phyloP scores from a whole-genome alignment of 2,797 vertebrate genomes.

The Poecilia velifera region DNA sequence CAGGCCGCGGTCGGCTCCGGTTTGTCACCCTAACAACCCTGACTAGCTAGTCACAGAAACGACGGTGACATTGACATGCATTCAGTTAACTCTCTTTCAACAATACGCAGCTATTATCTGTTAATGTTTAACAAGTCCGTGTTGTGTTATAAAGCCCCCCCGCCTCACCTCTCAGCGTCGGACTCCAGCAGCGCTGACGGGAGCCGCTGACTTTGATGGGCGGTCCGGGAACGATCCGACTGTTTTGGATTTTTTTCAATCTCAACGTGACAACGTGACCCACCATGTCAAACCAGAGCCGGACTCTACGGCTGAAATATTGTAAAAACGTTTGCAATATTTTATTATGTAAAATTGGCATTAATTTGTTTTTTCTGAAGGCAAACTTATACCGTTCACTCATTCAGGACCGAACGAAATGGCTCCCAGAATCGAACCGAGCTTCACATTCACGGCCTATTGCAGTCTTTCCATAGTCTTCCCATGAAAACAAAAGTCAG shows the following conservation, averaged over 20 bases:
- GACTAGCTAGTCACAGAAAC: conserved; percentile 33
- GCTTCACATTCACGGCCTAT: conserved; percentile 21
- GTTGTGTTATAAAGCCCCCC: background rate
- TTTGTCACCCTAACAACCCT: conserved; percentile 41
- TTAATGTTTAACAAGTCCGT: background rate
- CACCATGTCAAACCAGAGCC: background rate
- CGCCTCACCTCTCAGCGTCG: conserved; percentile 66
- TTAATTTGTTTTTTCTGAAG: too few species aligned
- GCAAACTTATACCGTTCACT: background rate
- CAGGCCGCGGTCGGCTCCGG: conserved; percentile 62
- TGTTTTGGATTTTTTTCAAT: background rate
- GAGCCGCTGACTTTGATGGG: conserved; percentile 38
- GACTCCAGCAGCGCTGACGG: conserved; percentile 54
- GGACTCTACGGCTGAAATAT: too few species aligned
- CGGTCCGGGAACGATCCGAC: conserved; percentile 4
- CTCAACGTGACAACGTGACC: background rate
- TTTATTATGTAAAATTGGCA: background rate
- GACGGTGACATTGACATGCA: conserved; percentile 1
- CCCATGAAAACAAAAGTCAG: conserved; percentile 76
- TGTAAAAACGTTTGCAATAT: background rate
- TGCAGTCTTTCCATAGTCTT: conserved; percentile 51
- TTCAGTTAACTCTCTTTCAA: background rate
- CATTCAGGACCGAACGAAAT: background rate
- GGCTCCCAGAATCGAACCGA: conserved; percentile 18
- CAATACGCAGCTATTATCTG: rapidly evolving